Evolutionary conservation across 2,113 vertebrate genomes (phyloP).

Genomic region (Hipposideros armiger): DNA sequence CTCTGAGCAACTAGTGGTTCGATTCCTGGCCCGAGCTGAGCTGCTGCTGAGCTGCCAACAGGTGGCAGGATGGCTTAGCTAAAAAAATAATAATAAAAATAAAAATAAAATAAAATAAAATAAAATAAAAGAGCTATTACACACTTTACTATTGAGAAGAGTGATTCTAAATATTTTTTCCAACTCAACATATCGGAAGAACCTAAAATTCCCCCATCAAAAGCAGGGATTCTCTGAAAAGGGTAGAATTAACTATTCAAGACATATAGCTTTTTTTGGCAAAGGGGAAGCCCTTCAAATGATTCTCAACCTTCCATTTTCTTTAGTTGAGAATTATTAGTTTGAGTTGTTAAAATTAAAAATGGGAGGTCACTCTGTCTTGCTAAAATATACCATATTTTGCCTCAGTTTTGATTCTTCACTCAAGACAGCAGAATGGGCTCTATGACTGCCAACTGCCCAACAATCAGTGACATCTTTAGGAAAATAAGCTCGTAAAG

Average conservation of each 20-base stretch:
- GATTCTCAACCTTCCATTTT: neutral
- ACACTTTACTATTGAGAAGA: neutral
- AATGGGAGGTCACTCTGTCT: neutral
- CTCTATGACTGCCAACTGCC: neutral
- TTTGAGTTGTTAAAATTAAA: slow-evolving; percentile 21
- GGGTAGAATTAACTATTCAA: neutral
- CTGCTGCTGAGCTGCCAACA: too few species aligned
- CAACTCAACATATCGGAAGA: neutral
- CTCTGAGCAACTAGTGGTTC: too few species aligned
- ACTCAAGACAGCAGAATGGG: neutral
- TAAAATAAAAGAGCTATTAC: neutral
- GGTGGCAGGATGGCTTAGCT: too few species aligned
- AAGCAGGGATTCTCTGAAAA: neutral
- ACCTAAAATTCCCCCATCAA: neutral
- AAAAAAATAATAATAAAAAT: too few species aligned
- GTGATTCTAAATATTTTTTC: neutral
- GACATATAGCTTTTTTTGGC: neutral
- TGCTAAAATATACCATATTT: slow-evolving; percentile 25
- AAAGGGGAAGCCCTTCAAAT: neutral
- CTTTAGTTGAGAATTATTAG: slow-evolving; percentile 17
- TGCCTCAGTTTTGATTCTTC: neutral
- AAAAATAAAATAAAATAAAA: too few species aligned
- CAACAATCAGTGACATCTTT: neutral
- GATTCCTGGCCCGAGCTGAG: too few species aligned
- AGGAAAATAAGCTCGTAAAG: neutral